Percentiles rank a stretch among this genome's conserved stretches.
phyloP scores from a whole-genome alignment of 2,113 vertebrate genomes.

The Actenoides hombroni region DNA sequence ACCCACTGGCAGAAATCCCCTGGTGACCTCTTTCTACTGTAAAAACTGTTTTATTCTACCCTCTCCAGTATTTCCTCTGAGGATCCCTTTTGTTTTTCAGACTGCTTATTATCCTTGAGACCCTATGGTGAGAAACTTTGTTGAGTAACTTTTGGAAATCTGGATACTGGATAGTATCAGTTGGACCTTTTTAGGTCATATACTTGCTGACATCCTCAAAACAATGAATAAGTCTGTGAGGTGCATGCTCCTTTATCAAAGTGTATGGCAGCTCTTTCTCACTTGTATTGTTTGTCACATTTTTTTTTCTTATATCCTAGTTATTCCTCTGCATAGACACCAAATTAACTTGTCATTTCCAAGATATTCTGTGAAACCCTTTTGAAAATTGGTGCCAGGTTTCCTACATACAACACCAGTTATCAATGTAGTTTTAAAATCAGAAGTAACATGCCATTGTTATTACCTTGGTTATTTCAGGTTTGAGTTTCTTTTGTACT shows the following conservation, averaged over 20 bases:
- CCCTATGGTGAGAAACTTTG: neutral
- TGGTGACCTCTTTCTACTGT: neutral
- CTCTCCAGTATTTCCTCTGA: neutral
- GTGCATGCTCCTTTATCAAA: neutral
- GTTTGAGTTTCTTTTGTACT: neutral
- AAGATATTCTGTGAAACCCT: neutral
- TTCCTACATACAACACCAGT: neutral
- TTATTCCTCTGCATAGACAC: neutral
- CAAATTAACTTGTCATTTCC: neutral
- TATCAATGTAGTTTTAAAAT: neutral
- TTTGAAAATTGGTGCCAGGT: neutral
- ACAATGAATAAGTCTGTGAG: neutral
- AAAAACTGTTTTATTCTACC: neutral
- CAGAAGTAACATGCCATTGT: neutral
- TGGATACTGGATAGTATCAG: fast-evolving
- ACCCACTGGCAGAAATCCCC: neutral
- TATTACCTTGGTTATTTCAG: neutral
- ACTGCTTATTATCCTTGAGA: neutral
- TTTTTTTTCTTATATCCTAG: neutral
- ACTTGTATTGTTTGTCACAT: neutral
- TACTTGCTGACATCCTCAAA: neutral
- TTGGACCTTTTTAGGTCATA: neutral
- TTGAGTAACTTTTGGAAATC: neutral
- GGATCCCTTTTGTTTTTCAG: neutral
- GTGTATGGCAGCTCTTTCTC: neutral